Conservation (phyloP, 2,888 invertebrate genomes). For the Habrosyne pyritoides region DNA sequence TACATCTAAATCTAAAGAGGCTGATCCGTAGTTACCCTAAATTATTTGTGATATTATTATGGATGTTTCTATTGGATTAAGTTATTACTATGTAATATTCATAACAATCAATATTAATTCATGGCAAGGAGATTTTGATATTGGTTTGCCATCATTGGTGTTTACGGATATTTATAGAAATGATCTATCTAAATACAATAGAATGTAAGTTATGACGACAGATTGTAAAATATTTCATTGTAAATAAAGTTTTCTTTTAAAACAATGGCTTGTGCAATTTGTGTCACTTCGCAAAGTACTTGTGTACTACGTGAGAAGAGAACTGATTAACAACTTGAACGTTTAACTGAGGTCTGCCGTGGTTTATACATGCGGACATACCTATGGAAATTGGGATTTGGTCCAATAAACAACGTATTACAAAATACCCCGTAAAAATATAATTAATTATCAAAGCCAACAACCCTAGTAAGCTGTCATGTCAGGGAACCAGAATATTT, state of each 20-base stretch:
- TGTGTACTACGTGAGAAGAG: constrained; percentile 33
- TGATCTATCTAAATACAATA: constrained; percentile 59
- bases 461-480: too few species aligned
- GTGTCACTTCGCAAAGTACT: constrained; percentile 57
- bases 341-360: constrained; percentile 21
- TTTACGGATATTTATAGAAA: constrained; percentile 41
- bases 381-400: background rate
- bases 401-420: too few species aligned
- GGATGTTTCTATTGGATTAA: constrained; percentile 52
- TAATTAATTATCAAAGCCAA: too few species aligned
- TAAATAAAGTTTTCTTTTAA: constrained; percentile 79
- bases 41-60: constrained; percentile 81
- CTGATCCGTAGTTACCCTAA: constrained; percentile 75
- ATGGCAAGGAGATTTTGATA: background rate
- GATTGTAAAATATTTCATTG: constrained; percentile 80
- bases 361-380: background rate
- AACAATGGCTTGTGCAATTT: constrained; percentile 63
- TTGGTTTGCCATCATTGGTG: constrained; percentile 35
- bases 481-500: too few species aligned
- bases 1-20: constrained; percentile 55
- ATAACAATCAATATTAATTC: background rate
- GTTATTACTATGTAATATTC: constrained; percentile 27
- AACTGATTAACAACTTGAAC: constrained; percentile 49
- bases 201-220: constrained; percentile 66
- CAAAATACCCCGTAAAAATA: too few species aligned